These are phyloP conservation scores for Metridium senile DNA, from an alignment of 92 coral and sea anemone species.

Conservation along the genomic window DNA sequence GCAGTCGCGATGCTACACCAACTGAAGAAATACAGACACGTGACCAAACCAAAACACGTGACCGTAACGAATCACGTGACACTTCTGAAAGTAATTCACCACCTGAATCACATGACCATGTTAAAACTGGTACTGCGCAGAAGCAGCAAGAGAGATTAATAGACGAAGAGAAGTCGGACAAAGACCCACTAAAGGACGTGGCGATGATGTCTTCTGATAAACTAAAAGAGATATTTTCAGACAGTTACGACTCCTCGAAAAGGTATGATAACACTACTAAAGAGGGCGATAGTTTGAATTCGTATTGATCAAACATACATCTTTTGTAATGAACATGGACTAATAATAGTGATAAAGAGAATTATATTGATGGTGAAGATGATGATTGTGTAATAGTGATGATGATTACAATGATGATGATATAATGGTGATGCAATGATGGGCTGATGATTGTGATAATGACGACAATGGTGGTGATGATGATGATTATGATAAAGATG, in stretches of 20 bases:
- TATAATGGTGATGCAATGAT: too few species aligned
- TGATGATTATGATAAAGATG: too few species aligned
- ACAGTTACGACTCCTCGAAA: conserved; percentile 25
- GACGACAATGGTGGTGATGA: too few species aligned
- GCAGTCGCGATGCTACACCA: background rate
- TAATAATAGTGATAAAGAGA: too few species aligned
- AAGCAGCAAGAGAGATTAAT: conserved; percentile 8
- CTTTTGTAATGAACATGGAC: too few species aligned
- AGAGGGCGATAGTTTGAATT: too few species aligned
- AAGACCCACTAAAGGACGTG: conserved; percentile 12
- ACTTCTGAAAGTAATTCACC: background rate
- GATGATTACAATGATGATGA: too few species aligned
- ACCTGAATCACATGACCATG: conserved; percentile 3
- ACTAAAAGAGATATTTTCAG: conserved; percentile 49
- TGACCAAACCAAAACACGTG: conserved; percentile 21
- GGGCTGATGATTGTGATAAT: too few species aligned
- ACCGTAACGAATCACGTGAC: background rate
- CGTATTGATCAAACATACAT: too few species aligned
- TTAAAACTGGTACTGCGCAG: conserved; percentile 1
- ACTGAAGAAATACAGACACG: conserved; percentile 13
- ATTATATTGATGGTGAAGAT: too few species aligned
- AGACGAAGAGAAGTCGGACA: background rate
- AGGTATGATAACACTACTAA: conserved; percentile 20
- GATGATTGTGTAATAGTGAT: too few species aligned
- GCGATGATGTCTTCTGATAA: conserved; percentile 35